Evolutionary conservation across 2,888 invertebrate genomes (phyloP), one percentile per base, ranked within the genome.

Genomic region (Thyatira batis): DNA sequence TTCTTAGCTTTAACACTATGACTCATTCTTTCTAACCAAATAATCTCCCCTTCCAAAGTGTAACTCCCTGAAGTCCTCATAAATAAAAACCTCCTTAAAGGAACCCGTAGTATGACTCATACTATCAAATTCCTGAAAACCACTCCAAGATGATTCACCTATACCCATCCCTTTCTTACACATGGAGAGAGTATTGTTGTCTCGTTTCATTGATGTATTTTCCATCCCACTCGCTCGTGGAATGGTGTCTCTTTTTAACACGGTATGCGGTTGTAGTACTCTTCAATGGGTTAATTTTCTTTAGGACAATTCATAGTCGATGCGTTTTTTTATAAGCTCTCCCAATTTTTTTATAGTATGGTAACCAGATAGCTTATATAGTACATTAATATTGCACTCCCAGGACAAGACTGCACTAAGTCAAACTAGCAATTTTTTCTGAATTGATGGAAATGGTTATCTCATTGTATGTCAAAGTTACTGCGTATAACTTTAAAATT

Each of bases 81-180:
- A 20, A 44, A 44, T 44, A 44, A 20, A 44, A 6, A 8, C 39
- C 23, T 23, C 9, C n/a, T 10, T 23, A 2, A 5, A 20, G 23
- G 21, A 20, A 1, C 27, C 3, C 13, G 13, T 48, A 39, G 46
- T 20, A 57, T 76, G 73, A 76, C 57, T 76, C 75, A 77, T 53
- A 20, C 39, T 45, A 45, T 52, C 49, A 9, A 51, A 59, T 53
- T 58, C 61, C 58, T 65, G 61, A 65, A 60, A 58, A 58, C 51
- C 58, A 64, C 69, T 69, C 64, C 63, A 43, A 53, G 33, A 52
- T 78, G 77, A 78, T 58, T 78, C 78, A 76, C 46, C 39, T 50
- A 30, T 55, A 28, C 33, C 51, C 52, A 23, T 70, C 67, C 55
- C 63, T 57, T 51, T 71, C 63, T 45, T 13, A 51, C 51, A 20